Conservation (phyloP, 2,888 invertebrate genomes). For the Hymenopus coronatus region DNA sequence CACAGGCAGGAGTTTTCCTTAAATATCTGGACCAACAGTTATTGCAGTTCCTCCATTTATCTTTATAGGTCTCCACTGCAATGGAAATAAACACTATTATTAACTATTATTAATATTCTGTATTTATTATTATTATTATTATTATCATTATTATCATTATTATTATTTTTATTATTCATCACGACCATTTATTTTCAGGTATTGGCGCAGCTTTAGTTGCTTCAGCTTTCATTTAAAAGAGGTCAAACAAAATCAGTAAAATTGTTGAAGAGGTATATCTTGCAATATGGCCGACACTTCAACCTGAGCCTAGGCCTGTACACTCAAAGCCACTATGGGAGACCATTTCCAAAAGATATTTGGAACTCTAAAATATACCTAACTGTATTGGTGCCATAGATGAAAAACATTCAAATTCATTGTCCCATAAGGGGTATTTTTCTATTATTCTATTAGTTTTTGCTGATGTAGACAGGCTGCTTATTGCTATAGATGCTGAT, state of each 20-base stretch:
- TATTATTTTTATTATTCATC: too few species aligned
- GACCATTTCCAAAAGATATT: neutral
- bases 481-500: too few species aligned
- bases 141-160: too few species aligned
- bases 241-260: too few species aligned
- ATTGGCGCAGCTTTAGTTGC: neutral
- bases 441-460: too few species aligned
- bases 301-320: neutral
- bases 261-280: neutral
- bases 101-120: too few species aligned
- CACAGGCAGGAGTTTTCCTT: neutral
- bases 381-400: neutral
- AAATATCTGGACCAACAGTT: neutral
- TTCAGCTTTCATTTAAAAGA: neutral
- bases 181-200: too few species aligned
- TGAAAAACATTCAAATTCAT: too few species aligned
- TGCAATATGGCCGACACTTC: neutral
- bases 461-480: too few species aligned
- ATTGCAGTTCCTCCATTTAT: neutral
- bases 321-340: neutral
- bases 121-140: too few species aligned
- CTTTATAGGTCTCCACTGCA: neutral
- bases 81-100: neutral
- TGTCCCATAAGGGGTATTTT: too few species aligned
- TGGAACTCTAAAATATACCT: constrained; percentile 14